Evolutionary conservation across 2,113 vertebrate genomes (phyloP), one percentile per base, ranked within the genome.

Genomic region (Barnardius zonarius): DNA sequence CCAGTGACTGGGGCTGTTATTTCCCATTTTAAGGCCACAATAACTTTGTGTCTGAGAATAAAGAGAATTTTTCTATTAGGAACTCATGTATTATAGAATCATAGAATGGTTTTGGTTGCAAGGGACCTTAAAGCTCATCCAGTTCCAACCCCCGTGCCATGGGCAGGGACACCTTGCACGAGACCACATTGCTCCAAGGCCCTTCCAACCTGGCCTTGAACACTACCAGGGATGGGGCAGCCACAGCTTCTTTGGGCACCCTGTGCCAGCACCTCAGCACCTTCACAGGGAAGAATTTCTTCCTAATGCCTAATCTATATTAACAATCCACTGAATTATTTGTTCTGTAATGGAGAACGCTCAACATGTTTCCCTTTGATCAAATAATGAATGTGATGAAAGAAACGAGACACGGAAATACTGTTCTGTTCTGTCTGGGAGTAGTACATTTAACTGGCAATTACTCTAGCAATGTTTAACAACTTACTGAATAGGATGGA

Each of bases 301-400:
- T 23, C 22, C 22, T 59, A 59, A 59, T 59, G 20, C 35, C 33
- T 24, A 35, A 59, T 59, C 33, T 35, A 24, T 23, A 83, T 74
- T 91, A 95, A 84, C 57, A 93, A 59, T 72, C 35, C 33, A 33
- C 39, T 64, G 44, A 64, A 77, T 84, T 85, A 74, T 80, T 95
- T 81, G 25, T 37, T 93, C 63, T 83, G 44, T 69, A 81, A 69
- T 82, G 78, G 51, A 88, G 81, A 92, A 91, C 57, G 70, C 25
- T 86, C 85, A 74, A 44, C 64, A 52, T 83, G 51, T 88, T 94
- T 91, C 33, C 33, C 44, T 92, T 89, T 92, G 69, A 82, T 83
- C 70, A 86, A 93, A 83, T 66, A 83, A 88, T 64, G 75, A 89
- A 81, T 62, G n/a, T 80, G 57, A 79, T 54, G 52, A 89, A 82